phyloP scores from a whole-genome alignment of 1,140 invertebrate species.

The Camponotus vicinus region DNA sequence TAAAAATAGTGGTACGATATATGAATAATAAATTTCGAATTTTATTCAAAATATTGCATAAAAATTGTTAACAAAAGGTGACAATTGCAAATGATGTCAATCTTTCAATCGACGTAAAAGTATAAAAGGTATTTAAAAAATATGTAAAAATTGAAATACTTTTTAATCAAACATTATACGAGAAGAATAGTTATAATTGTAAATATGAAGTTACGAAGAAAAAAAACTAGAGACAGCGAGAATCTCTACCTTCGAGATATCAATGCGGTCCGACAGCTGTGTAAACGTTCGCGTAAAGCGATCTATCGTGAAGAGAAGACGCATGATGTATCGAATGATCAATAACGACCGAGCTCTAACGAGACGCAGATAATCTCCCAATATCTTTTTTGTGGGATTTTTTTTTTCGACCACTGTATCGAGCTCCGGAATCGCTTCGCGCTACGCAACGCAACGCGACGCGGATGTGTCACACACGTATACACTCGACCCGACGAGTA shows the following conservation, averaged over 20 bases:
- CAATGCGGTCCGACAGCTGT: conserved; percentile 38
- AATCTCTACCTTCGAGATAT: conserved; percentile 44
- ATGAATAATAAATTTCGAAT: not conserved
- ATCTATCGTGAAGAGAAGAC: not conserved
- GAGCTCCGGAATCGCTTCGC: conserved; percentile 49
- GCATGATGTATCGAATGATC: conserved; percentile 24
- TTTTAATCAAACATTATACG: not conserved
- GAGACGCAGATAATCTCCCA: conserved; percentile 54
- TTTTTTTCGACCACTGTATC: conserved; percentile 39
- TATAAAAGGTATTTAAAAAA: not conserved
- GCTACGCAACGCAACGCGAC: conserved; percentile 39
- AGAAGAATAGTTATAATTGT: not conserved
- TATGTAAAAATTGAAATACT: not conserved
- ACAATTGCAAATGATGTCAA: not conserved
- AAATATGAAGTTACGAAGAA: not conserved
- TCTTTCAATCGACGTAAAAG: not conserved
- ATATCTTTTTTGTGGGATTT: conserved; percentile 39
- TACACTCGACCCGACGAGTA: not conserved
- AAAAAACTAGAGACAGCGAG: not conserved
- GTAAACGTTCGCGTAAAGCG: conserved; percentile 40
- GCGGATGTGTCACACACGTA: conserved; percentile 39
- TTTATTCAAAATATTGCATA: not conserved
- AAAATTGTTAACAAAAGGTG: not conserved
- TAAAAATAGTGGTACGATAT: not conserved
- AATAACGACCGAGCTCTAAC: conserved; percentile 53